phyloP scores from a whole-genome alignment of 2,113 vertebrate species.

The Origma solitaria region DNA sequence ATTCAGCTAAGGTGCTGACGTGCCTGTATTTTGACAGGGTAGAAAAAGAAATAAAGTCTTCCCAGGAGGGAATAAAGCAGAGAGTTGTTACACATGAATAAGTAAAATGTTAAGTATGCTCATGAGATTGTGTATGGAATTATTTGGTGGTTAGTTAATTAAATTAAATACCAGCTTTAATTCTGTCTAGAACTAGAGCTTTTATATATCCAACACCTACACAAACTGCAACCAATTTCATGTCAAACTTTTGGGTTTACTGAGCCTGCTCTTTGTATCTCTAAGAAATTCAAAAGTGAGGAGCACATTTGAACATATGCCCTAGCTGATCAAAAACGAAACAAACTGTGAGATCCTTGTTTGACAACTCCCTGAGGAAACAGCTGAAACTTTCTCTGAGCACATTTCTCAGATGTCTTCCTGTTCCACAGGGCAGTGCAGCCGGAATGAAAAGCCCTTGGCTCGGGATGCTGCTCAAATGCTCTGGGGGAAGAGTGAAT shows the following conservation, averaged over 20 bases:
- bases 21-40: background rate
- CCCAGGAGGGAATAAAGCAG: background rate
- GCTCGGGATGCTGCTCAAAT: background rate
- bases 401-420: background rate
- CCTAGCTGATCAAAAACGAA: background rate
- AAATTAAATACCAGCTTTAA: background rate
- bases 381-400: background rate
- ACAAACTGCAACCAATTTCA: background rate
- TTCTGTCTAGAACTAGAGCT: background rate
- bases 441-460: background rate
- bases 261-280: background rate
- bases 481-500: background rate
- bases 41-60: background rate
- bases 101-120: background rate
- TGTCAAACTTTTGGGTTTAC: background rate
- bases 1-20: background rate
- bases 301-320: background rate
- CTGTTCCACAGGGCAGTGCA: background rate
- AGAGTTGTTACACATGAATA: background rate
- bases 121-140: background rate
- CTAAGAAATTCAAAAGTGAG: background rate
- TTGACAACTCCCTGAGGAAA: background rate
- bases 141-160: background rate
- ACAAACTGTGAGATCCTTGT: background rate
- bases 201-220: background rate